Percentiles rank a stretch among this genome's conserved stretches.
phyloP scores from a whole-genome alignment of 2,888 invertebrate species.

The Harpalus rubripes region DNA sequence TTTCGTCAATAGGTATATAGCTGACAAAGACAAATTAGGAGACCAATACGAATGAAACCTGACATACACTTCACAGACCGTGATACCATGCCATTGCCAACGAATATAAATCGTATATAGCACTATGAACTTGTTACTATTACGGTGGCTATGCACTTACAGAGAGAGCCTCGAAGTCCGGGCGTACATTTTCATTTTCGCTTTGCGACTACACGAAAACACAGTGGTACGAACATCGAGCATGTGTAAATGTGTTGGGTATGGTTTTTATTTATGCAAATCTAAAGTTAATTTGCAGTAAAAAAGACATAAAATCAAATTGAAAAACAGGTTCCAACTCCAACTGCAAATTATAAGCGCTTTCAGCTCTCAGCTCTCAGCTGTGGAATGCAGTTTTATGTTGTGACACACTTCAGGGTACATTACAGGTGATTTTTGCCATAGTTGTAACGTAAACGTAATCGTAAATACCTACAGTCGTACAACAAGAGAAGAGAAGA shows the following conservation, averaged over 20 bases:
- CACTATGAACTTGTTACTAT: too few relatives aligned
- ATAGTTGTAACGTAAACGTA: slow-evolving; percentile 26
- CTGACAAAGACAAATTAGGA: too few relatives aligned
- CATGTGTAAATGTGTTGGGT: slow-evolving; percentile 36
- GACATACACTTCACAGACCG: too few relatives aligned
- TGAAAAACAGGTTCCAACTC: slow-evolving; percentile 73
- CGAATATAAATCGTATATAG: too few relatives aligned
- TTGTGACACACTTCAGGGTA: slow-evolving; percentile 73
- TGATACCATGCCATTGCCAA: too few relatives aligned
- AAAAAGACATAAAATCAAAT: slow-evolving; percentile 74
- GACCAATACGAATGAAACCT: too few relatives aligned
- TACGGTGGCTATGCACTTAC: not conserved
- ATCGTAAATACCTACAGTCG: too few relatives aligned
- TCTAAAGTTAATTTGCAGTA: slow-evolving; percentile 73
- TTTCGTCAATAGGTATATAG: too few relatives aligned
- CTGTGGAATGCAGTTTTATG: slow-evolving; percentile 74
- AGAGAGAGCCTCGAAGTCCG: too few relatives aligned
- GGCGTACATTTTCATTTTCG: not conserved
- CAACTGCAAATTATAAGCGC: slow-evolving; percentile 74
- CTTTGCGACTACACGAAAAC: not conserved
- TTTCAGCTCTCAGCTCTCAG: slow-evolving; percentile 73
- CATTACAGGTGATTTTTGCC: slow-evolving; percentile 68
- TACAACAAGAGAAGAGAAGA: not conserved
- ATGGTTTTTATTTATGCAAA: slow-evolving; percentile 63
- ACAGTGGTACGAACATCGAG: not conserved